Evolutionary conservation across 2,888 invertebrate species (phyloP), one percentile per base, ranked within the genome.

Genomic region (Ecdyonurus torrentis): DNA sequence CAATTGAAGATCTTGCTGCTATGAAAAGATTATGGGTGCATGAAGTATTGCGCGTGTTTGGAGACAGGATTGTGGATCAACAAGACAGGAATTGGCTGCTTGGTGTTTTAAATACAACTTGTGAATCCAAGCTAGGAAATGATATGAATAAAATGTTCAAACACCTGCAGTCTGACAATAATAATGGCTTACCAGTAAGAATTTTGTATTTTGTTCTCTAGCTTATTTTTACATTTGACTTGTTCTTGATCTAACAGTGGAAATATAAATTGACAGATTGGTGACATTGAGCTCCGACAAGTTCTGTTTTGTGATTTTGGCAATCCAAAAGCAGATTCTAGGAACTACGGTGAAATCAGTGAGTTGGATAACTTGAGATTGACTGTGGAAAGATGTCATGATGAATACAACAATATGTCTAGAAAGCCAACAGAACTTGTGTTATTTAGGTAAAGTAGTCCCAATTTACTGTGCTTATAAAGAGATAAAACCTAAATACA

Each of bases 361-460:
- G 91, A 95, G 72, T 78, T 94, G 71, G 89, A 90, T 55, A 83
- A 85, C 67, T 75, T 97, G 63, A 83, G 87, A 64, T 77, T 81
- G 0, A 89, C 93, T 3, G 92, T 93, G 0, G 94, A 96, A 69
- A 86, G 86, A 0, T 94, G 90, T 75, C 78, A 96, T 18, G 85
- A 85, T 0, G 96, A 96, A 72, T 95, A 86, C 72, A 96, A 96
- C 74, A 90, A 91, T 67, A 91, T 96, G 90, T 89, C 91, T 10
- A 96, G 93, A 74, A 95, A 94, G 71, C 95, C 95, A 0, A 96
- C 96, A 96, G 89, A 93, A 74, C 80, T 96, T 63, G 95, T 96
- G 1, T 77, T 96, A 50, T 92, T 92, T 75, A 85, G 86, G 85
- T 89, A 73, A 65, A 23, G 60, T 52, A 25, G n/a, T n/a, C n/a